A percentile compares a stretch with the other conserved stretches of the same genome.
Conservation (phyloP, 2,113 vertebrate genomes). For the Neolamprologus longior region DNA sequence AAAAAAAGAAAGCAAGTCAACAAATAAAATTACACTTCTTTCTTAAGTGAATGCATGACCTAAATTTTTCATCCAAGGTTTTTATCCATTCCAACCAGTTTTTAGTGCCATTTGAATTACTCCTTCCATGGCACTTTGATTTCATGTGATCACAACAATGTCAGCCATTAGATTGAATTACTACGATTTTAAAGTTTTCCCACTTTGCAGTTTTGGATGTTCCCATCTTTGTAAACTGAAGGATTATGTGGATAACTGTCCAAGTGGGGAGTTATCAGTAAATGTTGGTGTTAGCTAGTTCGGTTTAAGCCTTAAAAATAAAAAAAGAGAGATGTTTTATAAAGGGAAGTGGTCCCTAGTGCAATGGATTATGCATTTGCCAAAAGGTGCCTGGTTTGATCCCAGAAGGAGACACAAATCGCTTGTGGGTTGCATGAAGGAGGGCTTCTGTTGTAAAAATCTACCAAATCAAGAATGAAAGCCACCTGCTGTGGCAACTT, state of each 20-base stretch:
- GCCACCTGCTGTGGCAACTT: neutral
- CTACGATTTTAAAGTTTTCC: neutral
- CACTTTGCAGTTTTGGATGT: neutral
- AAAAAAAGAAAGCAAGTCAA: neutral
- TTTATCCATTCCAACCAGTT: neutral
- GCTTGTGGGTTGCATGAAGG: neutral
- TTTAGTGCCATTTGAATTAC: neutral
- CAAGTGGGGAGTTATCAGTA: neutral
- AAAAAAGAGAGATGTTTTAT: neutral
- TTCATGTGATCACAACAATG: neutral
- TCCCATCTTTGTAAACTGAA: neutral
- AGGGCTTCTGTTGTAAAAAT: neutral
- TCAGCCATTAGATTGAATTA: neutral
- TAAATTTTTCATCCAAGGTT: neutral
- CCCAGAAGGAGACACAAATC: neutral
- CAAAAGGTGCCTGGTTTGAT: neutral
- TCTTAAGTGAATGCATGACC: neutral
- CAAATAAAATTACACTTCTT: neutral
- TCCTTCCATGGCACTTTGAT: neutral
- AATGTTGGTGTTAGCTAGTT: neutral
- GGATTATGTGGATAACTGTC: neutral
- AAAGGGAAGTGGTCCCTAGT: neutral
- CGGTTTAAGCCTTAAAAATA: neutral
- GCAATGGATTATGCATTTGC: neutral
- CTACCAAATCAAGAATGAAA: neutral